phyloP scores from a whole-genome alignment of 2,113 vertebrate species.

The Tetrao urogallus region DNA sequence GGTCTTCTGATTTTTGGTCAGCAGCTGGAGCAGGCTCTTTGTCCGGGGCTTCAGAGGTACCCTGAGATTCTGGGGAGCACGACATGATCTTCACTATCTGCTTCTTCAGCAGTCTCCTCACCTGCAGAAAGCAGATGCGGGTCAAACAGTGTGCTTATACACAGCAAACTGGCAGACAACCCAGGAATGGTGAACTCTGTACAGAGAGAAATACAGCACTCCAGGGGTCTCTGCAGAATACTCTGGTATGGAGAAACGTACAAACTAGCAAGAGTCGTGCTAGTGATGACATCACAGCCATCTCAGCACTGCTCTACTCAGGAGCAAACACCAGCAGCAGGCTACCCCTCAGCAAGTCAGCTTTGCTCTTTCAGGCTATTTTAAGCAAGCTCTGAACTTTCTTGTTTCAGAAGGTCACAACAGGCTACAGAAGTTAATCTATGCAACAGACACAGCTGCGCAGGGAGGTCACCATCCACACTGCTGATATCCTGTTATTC shows the following conservation, averaged over 20 bases:
- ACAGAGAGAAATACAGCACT: neutral
- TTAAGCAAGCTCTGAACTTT: neutral
- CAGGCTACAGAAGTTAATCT: neutral
- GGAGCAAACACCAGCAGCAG: neutral
- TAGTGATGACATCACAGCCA: neutral
- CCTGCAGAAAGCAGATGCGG: slow-evolving; percentile 31
- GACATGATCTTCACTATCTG: slow-evolving; percentile 89
- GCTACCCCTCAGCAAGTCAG: neutral
- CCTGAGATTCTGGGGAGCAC: slow-evolving; percentile 81
- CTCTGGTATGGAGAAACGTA: neutral
- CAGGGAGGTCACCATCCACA: neutral
- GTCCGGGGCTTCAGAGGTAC: slow-evolving; percentile 56
- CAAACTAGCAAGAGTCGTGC: neutral
- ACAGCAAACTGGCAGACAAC: neutral
- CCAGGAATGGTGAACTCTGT: neutral
- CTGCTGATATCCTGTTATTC: slow-evolving; percentile 24
- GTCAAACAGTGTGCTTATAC: neutral
- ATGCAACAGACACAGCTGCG: neutral
- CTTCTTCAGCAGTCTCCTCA: slow-evolving; percentile 93
- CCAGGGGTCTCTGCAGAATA: neutral
- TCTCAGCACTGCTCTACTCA: neutral
- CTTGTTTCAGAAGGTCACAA: neutral
- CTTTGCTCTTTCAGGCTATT: neutral
- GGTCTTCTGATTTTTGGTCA: slow-evolving; percentile 69
- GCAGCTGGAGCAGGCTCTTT: slow-evolving; percentile 68